Percentiles rank a stretch among this genome's conserved stretches.
Evolutionary conservation across 2,113 vertebrate genomes (phyloP).

Genomic region (Canis aureus): DNA sequence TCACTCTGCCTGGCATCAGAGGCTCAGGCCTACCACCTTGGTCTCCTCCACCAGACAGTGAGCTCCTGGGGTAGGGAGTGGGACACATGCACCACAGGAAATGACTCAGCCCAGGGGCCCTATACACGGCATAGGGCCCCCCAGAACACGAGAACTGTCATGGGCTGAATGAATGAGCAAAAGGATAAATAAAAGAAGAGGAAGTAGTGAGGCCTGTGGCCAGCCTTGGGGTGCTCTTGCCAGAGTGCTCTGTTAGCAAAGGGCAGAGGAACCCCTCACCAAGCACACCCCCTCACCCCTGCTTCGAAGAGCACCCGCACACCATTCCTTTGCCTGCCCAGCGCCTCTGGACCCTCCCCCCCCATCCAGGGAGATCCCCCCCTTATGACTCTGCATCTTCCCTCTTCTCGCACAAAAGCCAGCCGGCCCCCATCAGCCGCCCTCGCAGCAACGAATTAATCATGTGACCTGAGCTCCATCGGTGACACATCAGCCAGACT

Average conservation of each 20-base stretch:
- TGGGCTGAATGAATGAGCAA: neutral
- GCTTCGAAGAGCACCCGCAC: neutral
- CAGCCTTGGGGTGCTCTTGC: neutral
- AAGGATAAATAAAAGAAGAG: neutral
- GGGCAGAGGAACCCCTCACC: rapidly evolving
- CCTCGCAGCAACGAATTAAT: neutral
- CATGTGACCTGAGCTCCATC: neutral
- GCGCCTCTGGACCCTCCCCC: neutral
- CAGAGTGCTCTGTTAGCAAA: neutral
- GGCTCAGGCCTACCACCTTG: neutral
- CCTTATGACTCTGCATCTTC: neutral
- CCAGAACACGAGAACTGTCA: neutral
- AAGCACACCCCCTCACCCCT: neutral
- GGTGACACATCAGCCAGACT: neutral
- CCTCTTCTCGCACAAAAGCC: neutral
- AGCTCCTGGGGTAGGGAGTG: neutral
- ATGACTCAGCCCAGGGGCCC: neutral
- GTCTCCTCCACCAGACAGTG: neutral
- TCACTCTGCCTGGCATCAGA: neutral
- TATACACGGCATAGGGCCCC: neutral
- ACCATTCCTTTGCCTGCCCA: neutral
- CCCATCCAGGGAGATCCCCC: neutral
- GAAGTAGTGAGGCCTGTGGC: neutral
- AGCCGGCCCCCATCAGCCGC: neutral
- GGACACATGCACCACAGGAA: too few species aligned